Conservation (phyloP, 2,797 vertebrate species). For the Psittacula derbiana region DNA sequence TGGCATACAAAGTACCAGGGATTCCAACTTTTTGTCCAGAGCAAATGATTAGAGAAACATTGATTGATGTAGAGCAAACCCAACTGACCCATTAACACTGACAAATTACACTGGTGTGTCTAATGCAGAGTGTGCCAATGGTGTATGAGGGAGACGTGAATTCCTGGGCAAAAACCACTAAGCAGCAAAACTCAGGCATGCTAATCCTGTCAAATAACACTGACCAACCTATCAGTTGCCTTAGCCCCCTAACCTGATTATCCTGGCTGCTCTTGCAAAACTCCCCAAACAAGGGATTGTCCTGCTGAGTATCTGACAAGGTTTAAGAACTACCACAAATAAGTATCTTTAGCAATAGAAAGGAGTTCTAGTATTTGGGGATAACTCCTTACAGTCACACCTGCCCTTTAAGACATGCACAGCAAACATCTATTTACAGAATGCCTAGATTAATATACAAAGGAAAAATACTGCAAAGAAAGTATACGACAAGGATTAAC, state of each 20-base stretch:
- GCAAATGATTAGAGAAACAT: not conserved
- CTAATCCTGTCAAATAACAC: not conserved
- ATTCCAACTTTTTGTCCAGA: not conserved
- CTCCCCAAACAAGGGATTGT: not conserved
- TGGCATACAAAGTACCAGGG: fast-evolving
- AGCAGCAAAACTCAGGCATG: not conserved
- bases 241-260: not conserved
- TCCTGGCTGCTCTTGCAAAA: not conserved
- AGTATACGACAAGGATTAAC: not conserved
- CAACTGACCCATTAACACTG: not conserved
- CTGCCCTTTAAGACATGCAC: not conserved
- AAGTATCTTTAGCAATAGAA: not conserved
- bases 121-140: not conserved
- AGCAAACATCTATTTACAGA: not conserved
- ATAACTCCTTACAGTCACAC: not conserved
- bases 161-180: not conserved
- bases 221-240: not conserved
- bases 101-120: not conserved
- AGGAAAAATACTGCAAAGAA: not conserved
- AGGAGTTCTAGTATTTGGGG: not conserved
- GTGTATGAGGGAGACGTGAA: not conserved
- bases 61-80: not conserved
- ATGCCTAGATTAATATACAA: not conserved
- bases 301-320: not conserved
- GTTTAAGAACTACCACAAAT: not conserved